Conservation (phyloP, 2,113 vertebrate genomes). For the Dasyprocta punctata region DNA sequence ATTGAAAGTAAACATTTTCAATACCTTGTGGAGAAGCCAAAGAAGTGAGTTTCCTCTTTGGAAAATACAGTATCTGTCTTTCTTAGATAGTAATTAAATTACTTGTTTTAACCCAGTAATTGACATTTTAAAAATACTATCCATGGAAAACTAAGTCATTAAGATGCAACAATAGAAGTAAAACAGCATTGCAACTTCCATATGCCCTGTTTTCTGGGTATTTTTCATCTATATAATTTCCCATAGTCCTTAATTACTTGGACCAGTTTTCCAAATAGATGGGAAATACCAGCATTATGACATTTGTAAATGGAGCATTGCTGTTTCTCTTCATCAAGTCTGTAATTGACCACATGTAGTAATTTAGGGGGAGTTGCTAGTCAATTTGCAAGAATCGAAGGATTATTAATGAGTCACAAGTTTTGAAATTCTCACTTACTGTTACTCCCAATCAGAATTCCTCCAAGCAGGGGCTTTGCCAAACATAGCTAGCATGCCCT, state of each 20-base stretch:
- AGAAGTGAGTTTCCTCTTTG: slow-evolving; percentile 57
- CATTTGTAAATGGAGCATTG: slow-evolving; percentile 60
- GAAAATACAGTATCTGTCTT: slow-evolving; percentile 46
- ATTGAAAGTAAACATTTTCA: slow-evolving; percentile 69
- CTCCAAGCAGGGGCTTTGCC: background rate
- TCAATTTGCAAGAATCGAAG: slow-evolving; percentile 66
- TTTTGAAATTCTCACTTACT: slow-evolving; percentile 46
- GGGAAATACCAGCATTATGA: slow-evolving; percentile 34
- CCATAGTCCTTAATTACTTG: slow-evolving; percentile 63
- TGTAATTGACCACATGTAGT: slow-evolving; percentile 52
- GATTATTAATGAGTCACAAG: slow-evolving; percentile 48
- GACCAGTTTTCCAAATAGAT: slow-evolving; percentile 56
- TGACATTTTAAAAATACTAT: slow-evolving; percentile 54
- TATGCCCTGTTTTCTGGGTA: slow-evolving; percentile 30
- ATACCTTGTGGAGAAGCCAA: slow-evolving; percentile 66
- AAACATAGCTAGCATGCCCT: background rate
- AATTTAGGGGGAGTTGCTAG: slow-evolving; percentile 50
- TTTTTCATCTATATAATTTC: slow-evolving; percentile 71
- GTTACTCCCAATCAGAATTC: background rate
- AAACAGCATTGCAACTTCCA: slow-evolving; percentile 46
- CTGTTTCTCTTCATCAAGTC: slow-evolving; percentile 48
- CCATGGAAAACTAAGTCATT: slow-evolving; percentile 65
- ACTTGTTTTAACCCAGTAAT: slow-evolving; percentile 38
- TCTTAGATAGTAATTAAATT: slow-evolving; percentile 54
- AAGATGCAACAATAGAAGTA: slow-evolving; percentile 34